Conservation (phyloP, 1,140 invertebrate species). For the Pinna nobilis region DNA sequence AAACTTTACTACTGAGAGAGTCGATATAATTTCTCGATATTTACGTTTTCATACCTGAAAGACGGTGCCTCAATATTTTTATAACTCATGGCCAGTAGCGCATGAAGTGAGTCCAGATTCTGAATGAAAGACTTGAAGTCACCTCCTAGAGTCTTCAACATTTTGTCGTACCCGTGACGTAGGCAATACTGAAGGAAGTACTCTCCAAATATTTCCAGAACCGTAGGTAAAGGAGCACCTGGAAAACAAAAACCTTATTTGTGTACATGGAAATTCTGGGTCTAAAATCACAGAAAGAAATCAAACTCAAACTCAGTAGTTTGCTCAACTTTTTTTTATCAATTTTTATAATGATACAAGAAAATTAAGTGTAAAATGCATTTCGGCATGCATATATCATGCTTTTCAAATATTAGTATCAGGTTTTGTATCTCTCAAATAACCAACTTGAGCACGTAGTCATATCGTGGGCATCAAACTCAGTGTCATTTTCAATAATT, state of each 20-base stretch:
- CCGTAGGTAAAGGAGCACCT: conserved; percentile 60
- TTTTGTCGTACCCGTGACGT: conserved; percentile 72
- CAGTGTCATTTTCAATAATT: no score
- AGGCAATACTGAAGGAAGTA: conserved; percentile 71
- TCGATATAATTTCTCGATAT: background rate
- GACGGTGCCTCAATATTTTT: conserved; percentile 70
- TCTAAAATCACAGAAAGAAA: background rate
- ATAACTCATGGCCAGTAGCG: conserved; percentile 67
- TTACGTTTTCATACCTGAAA: conserved; percentile 62
- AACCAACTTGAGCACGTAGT: no score
- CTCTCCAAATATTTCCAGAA: conserved; percentile 72
- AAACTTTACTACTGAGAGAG: background rate
- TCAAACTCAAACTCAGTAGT: no score
- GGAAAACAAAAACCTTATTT: conserved; percentile 15
- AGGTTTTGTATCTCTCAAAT: no score
- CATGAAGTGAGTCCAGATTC: conserved; percentile 72
- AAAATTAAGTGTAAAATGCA: no score
- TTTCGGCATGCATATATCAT: no score
- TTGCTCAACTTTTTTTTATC: no score
- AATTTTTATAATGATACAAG: no score
- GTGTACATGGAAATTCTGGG: background rate
- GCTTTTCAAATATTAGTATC: no score
- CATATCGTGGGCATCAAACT: no score
- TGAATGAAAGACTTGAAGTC: conserved; percentile 70
- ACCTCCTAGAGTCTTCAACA: conserved; percentile 69